Conservation (phyloP, 2,113 vertebrate species). For the Serranochromis macrocephalus region DNA sequence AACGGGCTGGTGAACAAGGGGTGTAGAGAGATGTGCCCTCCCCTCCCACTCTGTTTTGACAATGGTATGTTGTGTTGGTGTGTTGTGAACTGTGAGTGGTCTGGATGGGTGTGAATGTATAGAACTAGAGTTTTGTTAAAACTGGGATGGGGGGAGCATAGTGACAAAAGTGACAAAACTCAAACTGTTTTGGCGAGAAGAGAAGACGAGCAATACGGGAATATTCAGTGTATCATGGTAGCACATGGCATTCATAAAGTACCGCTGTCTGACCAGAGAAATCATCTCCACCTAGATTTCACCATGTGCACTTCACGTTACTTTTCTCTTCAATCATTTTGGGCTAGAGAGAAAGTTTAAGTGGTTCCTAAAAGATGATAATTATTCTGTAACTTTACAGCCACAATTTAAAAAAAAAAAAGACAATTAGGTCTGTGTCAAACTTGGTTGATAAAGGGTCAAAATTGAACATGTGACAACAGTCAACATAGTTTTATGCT, state of each 20-base stretch:
- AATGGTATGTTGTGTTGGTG: background rate
- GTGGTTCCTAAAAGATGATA: background rate
- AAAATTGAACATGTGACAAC: background rate
- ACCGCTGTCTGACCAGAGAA: background rate
- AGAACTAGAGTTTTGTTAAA: background rate
- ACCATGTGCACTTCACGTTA: background rate
- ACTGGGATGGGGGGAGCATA: background rate
- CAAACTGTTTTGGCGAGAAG: background rate
- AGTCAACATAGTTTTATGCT: background rate
- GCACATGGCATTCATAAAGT: background rate
- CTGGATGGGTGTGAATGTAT: background rate
- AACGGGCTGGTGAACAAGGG: background rate
- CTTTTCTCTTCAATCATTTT: background rate
- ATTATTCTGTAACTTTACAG: background rate
- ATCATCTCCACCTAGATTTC: background rate
- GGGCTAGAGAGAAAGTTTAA: background rate
- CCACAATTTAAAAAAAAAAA: background rate
- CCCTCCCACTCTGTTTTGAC: background rate
- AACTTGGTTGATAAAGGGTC: background rate
- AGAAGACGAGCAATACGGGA: background rate
- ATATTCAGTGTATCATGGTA: background rate
- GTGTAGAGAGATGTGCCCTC: background rate
- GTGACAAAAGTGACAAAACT: background rate
- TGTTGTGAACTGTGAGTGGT: background rate
- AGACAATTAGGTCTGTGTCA: background rate